Evolutionary conservation across 2,888 invertebrate genomes (phyloP).

Genomic region (Griposia aprilina): DNA sequence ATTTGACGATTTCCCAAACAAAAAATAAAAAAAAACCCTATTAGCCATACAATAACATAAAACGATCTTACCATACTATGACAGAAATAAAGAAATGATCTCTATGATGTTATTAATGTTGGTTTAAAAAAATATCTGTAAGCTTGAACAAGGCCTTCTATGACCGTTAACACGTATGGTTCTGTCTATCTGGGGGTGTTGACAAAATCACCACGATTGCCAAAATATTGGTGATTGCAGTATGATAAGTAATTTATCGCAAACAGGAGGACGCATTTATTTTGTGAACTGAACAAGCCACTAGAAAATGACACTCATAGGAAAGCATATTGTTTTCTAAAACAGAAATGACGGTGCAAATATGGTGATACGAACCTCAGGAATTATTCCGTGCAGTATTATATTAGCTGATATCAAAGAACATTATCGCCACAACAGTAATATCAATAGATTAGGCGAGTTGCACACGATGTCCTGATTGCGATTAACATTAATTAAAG

Average conservation of each 20-base stretch:
- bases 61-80: background rate
- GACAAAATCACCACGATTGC: background rate
- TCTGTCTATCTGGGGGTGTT: too few species aligned
- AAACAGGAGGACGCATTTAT: background rate
- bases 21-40: too few species aligned
- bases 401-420: conserved; percentile 58
- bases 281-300: background rate
- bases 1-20: too few species aligned
- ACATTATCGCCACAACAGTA: conserved; percentile 50
- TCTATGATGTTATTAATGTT: background rate
- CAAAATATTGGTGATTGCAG: background rate
- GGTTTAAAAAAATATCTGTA: background rate
- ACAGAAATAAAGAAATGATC: background rate
- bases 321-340: conserved; percentile 22
- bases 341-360: conserved; percentile 45
- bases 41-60: background rate
- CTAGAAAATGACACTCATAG: background rate
- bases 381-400: conserved; percentile 51
- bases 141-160: background rate
- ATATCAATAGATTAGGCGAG: conserved; percentile 47
- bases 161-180: background rate
- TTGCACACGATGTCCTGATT: conserved; percentile 21
- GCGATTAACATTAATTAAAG: background rate
- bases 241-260: background rate
- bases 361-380: conserved; percentile 26